Evolutionary conservation across 2,888 invertebrate species (phyloP).

Genomic region (Melanargia galathea): DNA sequence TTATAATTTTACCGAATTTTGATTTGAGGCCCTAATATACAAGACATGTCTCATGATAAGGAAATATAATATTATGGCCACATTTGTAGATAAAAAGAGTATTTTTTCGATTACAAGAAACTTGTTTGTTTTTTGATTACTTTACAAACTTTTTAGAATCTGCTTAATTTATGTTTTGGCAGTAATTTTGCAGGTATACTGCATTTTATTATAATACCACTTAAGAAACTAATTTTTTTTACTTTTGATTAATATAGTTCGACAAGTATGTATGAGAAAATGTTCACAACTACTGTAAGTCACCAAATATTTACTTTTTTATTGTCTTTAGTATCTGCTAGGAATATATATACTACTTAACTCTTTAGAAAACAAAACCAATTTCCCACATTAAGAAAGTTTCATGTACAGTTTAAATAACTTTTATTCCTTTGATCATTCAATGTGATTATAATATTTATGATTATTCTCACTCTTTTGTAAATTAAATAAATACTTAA

Average conservation of each 20-base stretch:
- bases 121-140: neutral
- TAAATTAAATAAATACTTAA: conserved; percentile 36
- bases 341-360: neutral
- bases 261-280: neutral
- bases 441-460: conserved; percentile 3
- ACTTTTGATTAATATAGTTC: neutral
- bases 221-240: neutral
- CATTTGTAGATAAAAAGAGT: neutral
- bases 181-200: neutral
- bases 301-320: neutral
- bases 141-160: neutral
- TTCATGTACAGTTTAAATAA: neutral
- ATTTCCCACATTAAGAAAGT: neutral
- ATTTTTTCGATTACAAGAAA: too few species aligned
- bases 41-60: neutral
- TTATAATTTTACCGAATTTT: neutral
- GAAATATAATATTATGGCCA: neutral
- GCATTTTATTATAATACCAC: neutral
- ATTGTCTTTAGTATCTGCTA: conserved; percentile 6
- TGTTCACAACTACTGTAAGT: neutral
- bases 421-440: conserved; percentile 1
- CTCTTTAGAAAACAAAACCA: neutral
- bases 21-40: neutral
- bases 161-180: neutral
- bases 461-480: conserved; percentile 30